phyloP scores from a whole-genome alignment of 2,113 vertebrate species.

The Dasyprocta punctata region DNA sequence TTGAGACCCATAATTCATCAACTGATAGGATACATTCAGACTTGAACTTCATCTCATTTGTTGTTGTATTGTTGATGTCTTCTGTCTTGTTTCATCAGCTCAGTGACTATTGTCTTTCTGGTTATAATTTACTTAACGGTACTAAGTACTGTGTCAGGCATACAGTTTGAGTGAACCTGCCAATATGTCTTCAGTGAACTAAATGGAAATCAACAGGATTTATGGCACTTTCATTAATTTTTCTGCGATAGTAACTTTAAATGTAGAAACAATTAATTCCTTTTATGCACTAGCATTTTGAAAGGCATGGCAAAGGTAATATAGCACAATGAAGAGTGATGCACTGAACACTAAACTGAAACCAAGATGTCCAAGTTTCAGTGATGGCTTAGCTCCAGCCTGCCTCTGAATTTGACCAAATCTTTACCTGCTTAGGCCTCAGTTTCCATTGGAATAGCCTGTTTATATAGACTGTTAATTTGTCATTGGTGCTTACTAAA shows the following conservation, averaged over 20 bases:
- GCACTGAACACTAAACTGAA: background rate
- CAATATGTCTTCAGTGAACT: background rate
- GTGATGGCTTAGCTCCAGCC: background rate
- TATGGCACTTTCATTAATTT: background rate
- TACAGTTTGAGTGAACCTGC: background rate
- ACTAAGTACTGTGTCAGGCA: background rate
- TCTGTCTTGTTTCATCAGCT: slow-evolving; percentile 1
- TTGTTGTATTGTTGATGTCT: background rate
- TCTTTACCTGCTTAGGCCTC: background rate
- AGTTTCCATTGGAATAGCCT: background rate
- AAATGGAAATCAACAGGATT: background rate
- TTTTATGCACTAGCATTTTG: background rate
- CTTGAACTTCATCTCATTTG: background rate
- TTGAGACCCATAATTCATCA: background rate
- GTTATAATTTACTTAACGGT: background rate
- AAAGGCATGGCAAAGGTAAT: background rate
- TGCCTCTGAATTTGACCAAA: background rate
- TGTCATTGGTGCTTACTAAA: background rate
- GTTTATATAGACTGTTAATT: background rate
- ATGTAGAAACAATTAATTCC: background rate
- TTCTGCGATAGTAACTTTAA: slow-evolving; percentile 6
- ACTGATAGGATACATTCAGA: background rate
- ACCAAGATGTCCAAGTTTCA: background rate
- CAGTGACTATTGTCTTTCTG: background rate
- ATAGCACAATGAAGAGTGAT: background rate